phyloP scores from a whole-genome alignment of 2,888 invertebrate species.

The Catocala fraxini region DNA sequence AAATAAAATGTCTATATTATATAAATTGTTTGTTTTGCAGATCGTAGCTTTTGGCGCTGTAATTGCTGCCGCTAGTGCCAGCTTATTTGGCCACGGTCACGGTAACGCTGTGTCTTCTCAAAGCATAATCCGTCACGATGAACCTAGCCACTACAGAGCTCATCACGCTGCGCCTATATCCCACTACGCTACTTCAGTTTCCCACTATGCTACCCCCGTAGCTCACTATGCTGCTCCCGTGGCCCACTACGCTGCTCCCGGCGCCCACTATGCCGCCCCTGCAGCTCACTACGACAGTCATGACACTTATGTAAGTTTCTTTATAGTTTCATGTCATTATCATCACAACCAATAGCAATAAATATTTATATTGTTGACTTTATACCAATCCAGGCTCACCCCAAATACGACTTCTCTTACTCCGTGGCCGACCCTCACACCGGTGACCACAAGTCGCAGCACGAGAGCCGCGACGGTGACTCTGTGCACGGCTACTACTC shows the following conservation, averaged over 20 bases:
- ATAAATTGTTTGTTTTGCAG: conserved; percentile 56
- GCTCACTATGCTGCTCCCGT: conserved; percentile 44
- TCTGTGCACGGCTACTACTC: conserved; percentile 78
- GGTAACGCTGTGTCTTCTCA: conserved; percentile 69
- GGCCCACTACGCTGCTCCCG: conserved; percentile 57
- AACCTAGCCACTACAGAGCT: conserved; percentile 51
- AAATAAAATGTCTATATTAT: no score
- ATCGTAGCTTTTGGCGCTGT: conserved; percentile 75
- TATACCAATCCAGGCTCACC: conserved; percentile 18
- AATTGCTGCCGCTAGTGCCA: conserved; percentile 79
- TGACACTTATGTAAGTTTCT: conserved; percentile 33
- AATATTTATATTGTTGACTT: no score
- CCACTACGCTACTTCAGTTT: conserved; percentile 40
- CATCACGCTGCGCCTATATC: conserved; percentile 52
- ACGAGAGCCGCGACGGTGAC: conserved; percentile 79
- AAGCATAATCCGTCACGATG: conserved; percentile 73
- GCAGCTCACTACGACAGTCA: conserved; percentile 56
- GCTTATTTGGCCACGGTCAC: conserved; percentile 60
- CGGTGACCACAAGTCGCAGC: conserved; percentile 80
- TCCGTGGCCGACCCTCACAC: conserved; percentile 82
- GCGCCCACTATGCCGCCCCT: conserved; percentile 55
- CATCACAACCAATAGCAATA: not conserved
- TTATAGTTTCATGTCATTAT: not conserved
- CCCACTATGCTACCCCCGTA: conserved; percentile 43
- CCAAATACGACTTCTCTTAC: conserved; percentile 72